Evolutionary conservation across 2,888 invertebrate species (phyloP), one percentile per base, ranked within the genome.

Genomic region (Xylocampa areola): DNA sequence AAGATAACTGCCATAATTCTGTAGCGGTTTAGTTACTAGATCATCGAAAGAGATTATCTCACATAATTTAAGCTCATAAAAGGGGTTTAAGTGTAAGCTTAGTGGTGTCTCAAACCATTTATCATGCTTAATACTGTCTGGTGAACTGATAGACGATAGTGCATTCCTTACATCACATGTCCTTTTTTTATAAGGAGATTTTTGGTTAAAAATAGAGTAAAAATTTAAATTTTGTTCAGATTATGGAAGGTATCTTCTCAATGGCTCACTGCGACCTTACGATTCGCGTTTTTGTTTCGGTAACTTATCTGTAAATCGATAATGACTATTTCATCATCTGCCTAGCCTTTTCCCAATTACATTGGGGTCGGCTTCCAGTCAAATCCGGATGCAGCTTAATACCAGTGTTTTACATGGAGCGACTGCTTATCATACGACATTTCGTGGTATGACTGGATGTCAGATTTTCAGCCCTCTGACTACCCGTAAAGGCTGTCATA

Each of bases 41-140:
- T 67, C 51, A 52, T 29, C 17, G 40, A 51, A 35, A 35, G 4
- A 14, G 11, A 7, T 39, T 35, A 60, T 47, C 29, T 40, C 30
- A n/a, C 35, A 6, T 11, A 23, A 39, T 16, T 37, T 47, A 14
- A 16, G 13, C 32, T 43, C 47, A 11, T 60, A 57, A 49, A 58
- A 66, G 49, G 37, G 53, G n/a, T 54, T 51, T 66, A 45, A 62
- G 44, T 50, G 29, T 8, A 47, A 44, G 51, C 45, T 62, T 47
- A 47, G 49, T 36, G 5, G 16, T 43, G 27, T 59, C 19, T 14
- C 32, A 32, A 43, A 54, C 49, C 43, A 62, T 73, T 68, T 64
- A 61, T 70, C 68, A 66, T 40, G 37, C 52, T 71, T 68, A 48
- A 41, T 47, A 49, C 48, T 50, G 36, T 50, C 19, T 37, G n/a